These are phyloP conservation scores for Eptesicus fuscus DNA, from an alignment of 2,113 vertebrate genomes.

Conservation along the genomic window DNA sequence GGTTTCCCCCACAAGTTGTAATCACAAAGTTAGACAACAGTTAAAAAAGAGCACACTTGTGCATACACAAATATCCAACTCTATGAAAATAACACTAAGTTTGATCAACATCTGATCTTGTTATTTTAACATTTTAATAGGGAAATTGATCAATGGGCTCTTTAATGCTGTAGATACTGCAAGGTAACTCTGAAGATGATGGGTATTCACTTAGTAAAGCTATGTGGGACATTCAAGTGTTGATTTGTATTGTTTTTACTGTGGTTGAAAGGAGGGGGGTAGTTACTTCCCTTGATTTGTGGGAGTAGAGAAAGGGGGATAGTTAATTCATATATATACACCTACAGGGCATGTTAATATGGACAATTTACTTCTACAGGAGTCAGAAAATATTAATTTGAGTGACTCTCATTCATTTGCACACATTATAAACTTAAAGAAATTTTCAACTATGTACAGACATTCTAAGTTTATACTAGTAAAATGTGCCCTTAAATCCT, in stretches of 20 bases:
- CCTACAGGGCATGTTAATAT: slow-evolving; percentile 4
- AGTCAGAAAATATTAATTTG: slow-evolving; percentile 13
- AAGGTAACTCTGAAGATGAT: neutral
- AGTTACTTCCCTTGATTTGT: slow-evolving; percentile 34
- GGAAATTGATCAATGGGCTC: neutral
- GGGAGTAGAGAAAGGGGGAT: neutral
- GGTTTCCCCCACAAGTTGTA: slow-evolving; percentile 54
- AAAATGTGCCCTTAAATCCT: slow-evolving; percentile 45
- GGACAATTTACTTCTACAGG: neutral
- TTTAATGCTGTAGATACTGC: neutral
- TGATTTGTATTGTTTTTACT: neutral
- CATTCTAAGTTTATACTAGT: slow-evolving; percentile 2
- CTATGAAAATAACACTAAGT: slow-evolving; percentile 52
- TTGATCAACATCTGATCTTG: neutral
- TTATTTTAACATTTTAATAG: slow-evolving; percentile 36
- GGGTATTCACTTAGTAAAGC: neutral
- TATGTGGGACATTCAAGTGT: neutral
- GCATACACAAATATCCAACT: slow-evolving; percentile 64
- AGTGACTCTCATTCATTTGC: neutral
- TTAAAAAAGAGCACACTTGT: slow-evolving; percentile 62
- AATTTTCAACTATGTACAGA: slow-evolving; percentile 16
- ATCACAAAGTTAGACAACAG: slow-evolving; percentile 53
- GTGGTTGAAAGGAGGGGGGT: neutral
- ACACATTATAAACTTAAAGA: slow-evolving; percentile 33
- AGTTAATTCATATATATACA: neutral